Percentiles rank a stretch among this genome's conserved stretches.
These are phyloP conservation scores for Ischnura elegans DNA, from an alignment of 2,888 invertebrate genomes.

Conservation along the genomic window DNA sequence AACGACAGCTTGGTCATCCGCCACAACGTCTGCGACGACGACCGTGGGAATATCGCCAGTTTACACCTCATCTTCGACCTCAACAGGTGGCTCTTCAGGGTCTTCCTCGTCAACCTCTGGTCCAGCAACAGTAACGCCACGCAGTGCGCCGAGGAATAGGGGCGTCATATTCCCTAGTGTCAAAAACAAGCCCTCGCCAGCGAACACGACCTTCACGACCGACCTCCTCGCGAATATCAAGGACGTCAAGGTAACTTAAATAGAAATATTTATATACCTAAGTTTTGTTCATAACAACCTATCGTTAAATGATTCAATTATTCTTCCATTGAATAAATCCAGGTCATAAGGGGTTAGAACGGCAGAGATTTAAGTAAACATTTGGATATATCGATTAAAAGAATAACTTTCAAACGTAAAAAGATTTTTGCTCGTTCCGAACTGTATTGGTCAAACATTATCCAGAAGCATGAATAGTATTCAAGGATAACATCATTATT, in stretches of 20 bases:
- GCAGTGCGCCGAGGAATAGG: slow-evolving; percentile 83
- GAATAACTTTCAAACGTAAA: too few relatives aligned
- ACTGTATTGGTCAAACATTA: too few relatives aligned
- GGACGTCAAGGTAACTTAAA: slow-evolving; percentile 88
- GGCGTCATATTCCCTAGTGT: slow-evolving; percentile 95
- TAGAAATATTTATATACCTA: not conserved
- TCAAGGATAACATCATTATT: too few relatives aligned
- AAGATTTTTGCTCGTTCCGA: too few relatives aligned
- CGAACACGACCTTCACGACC: slow-evolving; percentile 90
- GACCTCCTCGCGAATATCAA: slow-evolving; percentile 88
- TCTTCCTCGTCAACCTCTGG: slow-evolving; percentile 37
- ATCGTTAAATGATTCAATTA: too few relatives aligned
- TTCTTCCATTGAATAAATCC: too few relatives aligned
- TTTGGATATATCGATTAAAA: too few relatives aligned
- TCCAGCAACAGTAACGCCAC: slow-evolving; percentile 50
- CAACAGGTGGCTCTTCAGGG: not conserved
- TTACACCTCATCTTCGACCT: slow-evolving; percentile 49
- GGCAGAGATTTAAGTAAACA: too few relatives aligned
- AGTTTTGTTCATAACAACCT: too few relatives aligned
- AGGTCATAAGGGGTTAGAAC: too few relatives aligned
- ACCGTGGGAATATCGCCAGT: slow-evolving; percentile 54
- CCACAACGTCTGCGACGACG: slow-evolving; percentile 45
- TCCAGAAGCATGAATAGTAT: too few relatives aligned
- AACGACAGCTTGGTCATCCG: slow-evolving; percentile 51
- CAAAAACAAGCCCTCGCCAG: slow-evolving; percentile 92